These are phyloP conservation scores for Heliconius cydno DNA, from an alignment of 2,888 invertebrate species.

Conservation along the genomic window DNA sequence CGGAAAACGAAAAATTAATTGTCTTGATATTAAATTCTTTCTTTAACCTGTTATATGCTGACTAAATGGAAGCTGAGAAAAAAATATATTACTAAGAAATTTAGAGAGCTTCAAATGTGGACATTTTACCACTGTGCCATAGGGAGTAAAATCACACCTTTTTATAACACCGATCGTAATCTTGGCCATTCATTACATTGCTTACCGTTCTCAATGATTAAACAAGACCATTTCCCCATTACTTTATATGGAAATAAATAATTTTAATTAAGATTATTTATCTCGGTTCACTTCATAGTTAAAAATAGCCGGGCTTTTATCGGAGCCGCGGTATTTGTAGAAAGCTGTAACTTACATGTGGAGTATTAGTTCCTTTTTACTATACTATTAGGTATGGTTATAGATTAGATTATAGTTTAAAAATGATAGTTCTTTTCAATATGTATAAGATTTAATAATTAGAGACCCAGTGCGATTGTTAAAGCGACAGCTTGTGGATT, in stretches of 20 bases:
- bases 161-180: background rate
- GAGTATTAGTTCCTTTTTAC: conserved; percentile 33
- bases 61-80: no score
- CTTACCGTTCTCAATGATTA: background rate
- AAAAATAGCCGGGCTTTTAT: conserved; percentile 41
- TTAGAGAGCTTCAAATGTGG: no score
- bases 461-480: background rate
- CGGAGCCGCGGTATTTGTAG: conserved; percentile 44
- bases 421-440: conserved; percentile 39
- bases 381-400: conserved; percentile 27
- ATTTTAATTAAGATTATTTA: conserved; percentile 41
- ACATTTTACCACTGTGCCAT: background rate
- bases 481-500: background rate
- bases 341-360: conserved; percentile 40
- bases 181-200: background rate
- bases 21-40: no score
- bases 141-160: conserved; percentile 8
- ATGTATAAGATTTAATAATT: background rate
- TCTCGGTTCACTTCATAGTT: conserved; percentile 29
- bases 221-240: conserved; percentile 22
- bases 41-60: no score
- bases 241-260: conserved; percentile 35
- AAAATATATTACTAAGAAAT: no score
- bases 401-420: conserved; percentile 13
- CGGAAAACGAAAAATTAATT: no score